Conservation (phyloP, 2,113 vertebrate genomes). For the Lepidothrix coronata region DNA sequence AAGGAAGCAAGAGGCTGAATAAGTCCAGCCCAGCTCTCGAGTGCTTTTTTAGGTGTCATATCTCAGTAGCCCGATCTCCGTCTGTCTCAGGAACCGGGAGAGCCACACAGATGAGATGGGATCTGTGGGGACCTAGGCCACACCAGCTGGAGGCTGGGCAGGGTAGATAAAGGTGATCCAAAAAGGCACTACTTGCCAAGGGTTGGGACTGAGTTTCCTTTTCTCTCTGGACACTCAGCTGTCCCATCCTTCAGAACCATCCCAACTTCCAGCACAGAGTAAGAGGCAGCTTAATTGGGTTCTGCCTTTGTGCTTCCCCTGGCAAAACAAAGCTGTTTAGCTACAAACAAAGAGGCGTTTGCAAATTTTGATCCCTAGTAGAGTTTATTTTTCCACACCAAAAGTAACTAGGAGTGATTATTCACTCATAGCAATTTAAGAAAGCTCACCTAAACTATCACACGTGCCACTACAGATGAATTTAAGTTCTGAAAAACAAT, state of each 20-base stretch:
- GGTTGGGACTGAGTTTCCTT: neutral
- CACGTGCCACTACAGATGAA: neutral
- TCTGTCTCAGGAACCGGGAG: neutral
- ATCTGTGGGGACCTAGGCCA: neutral
- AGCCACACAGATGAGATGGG: neutral
- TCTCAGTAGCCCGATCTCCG: neutral
- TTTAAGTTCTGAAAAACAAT: neutral
- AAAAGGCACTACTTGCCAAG: accelerated
- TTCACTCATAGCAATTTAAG: neutral
- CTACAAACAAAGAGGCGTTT: neutral
- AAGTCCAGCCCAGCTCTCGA: neutral
- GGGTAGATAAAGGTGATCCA: no score
- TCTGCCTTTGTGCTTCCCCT: neutral
- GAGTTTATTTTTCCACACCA: neutral
- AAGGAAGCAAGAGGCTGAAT: neutral
- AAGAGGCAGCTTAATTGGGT: neutral
- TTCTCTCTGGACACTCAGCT: neutral
- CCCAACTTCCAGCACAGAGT: neutral
- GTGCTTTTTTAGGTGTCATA: neutral
- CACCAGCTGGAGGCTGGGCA: neutral
- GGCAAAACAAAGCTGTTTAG: neutral
- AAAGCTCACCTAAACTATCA: neutral
- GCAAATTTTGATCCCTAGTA: neutral
- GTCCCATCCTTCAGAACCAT: neutral
- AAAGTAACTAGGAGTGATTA: neutral